phyloP scores from a whole-genome alignment of 2,797 vertebrate species.

The Pantherophis alleghaniensis region DNA sequence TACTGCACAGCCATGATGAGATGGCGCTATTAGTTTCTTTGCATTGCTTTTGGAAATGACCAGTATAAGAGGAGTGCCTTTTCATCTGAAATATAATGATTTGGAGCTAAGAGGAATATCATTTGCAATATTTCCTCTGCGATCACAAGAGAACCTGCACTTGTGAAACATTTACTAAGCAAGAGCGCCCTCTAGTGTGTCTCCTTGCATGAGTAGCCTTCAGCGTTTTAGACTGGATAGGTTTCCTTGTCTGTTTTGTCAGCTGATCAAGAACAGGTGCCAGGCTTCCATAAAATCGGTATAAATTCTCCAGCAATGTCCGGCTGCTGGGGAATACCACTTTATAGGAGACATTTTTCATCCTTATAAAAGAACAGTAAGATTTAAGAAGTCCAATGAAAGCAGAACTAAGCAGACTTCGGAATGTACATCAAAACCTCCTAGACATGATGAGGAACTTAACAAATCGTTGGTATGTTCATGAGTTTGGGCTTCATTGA shows the following conservation, averaged over 20 bases:
- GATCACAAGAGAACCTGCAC: not conserved
- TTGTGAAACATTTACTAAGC: slow-evolving; percentile 10
- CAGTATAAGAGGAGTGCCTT: not conserved
- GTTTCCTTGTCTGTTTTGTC: not conserved
- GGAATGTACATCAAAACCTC: slow-evolving; percentile 12
- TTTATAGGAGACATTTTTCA: not conserved
- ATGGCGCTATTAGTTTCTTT: not conserved
- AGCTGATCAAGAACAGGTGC: not conserved
- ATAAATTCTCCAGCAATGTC: not conserved
- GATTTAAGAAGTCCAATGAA: not conserved
- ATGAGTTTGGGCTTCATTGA: not conserved
- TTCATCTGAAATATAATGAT: not conserved
- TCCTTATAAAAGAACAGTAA: not conserved
- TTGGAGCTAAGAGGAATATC: not conserved
- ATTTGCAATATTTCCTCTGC: not conserved
- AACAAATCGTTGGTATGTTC: not conserved
- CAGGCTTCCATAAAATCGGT: not conserved
- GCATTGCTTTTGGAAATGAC: not conserved
- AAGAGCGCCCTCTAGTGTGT: slow-evolving; percentile 16
- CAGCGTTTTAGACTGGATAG: not conserved
- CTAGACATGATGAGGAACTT: slow-evolving; percentile 35
- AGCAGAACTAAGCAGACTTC: not conserved
- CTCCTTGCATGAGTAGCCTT: not conserved
- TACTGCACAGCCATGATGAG: not conserved
- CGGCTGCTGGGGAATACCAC: not conserved